phyloP scores from a whole-genome alignment of 2,113 vertebrate genomes.

The Platichthys stellatus region DNA sequence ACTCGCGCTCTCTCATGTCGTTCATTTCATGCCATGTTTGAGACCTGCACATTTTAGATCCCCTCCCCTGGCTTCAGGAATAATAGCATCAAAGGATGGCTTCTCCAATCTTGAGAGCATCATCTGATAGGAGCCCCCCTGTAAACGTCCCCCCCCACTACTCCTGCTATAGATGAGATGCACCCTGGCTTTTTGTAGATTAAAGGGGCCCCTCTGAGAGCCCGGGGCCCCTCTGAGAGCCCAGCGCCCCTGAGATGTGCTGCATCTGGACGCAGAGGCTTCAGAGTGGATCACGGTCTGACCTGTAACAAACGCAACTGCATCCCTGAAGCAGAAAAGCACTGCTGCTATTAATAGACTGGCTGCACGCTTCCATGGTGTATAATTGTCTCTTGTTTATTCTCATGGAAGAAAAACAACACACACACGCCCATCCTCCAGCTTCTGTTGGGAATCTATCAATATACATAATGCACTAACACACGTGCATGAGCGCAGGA shows the following conservation, averaged over 20 bases:
- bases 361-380: constrained; percentile 66
- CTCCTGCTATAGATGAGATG: constrained; percentile 3
- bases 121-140: not conserved
- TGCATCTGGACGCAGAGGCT: constrained; percentile 22
- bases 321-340: constrained; percentile 68
- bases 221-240: not conserved
- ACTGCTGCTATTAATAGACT: constrained; percentile 78
- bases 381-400: constrained; percentile 81
- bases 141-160: not conserved
- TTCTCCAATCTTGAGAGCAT: not conserved
- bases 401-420: constrained; percentile 61
- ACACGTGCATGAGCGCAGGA: constrained; percentile 38
- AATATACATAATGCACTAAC: constrained; percentile 76
- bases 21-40: not conserved
- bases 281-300: constrained; percentile 67
- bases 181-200: constrained; percentile 2
- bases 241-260: constrained; percentile 36
- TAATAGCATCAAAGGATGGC: not conserved
- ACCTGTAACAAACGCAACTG: constrained; percentile 79
- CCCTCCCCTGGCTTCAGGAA: not conserved
- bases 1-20: too few relatives aligned
- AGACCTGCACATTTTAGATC: not conserved
- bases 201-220: not conserved
- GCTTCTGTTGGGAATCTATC: constrained; percentile 68
- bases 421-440: constrained; percentile 49